phyloP scores from a whole-genome alignment of 1,140 invertebrate species.

The Drosophila takahashii region DNA sequence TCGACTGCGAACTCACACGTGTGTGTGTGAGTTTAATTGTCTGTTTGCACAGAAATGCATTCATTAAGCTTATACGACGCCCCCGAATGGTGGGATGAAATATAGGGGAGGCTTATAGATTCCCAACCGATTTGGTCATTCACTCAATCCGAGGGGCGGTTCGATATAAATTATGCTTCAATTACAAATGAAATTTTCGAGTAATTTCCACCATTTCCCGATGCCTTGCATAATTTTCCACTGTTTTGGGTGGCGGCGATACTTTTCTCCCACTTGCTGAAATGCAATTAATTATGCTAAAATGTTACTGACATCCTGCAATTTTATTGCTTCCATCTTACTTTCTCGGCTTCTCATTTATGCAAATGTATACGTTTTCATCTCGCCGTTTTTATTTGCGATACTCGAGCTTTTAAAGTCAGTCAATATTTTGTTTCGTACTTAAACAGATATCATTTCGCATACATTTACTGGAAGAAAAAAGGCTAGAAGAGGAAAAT shows the following conservation, averaged over 20 bases:
- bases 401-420: conserved; percentile 26
- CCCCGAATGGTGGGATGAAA: background rate
- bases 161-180: conserved; percentile 48
- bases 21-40: conserved; percentile 50
- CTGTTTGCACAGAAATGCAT: conserved; percentile 57
- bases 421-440: conserved; percentile 28
- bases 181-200: conserved; percentile 61
- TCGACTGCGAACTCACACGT: background rate
- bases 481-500: background rate
- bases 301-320: conserved; percentile 52
- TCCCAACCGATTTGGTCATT: conserved; percentile 10
- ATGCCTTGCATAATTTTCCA: conserved; percentile 9
- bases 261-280: conserved; percentile 5
- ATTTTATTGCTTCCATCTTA: conserved; percentile 48
- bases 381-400: conserved; percentile 5
- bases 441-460: conserved; percentile 3
- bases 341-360: conserved; percentile 18
- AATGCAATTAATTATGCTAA: conserved; percentile 64
- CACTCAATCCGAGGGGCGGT: background rate
- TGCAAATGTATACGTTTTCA: conserved; percentile 11
- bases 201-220: conserved; percentile 46
- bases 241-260: background rate
- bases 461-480: background rate
- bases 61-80: conserved; percentile 52
- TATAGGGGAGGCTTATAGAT: conserved; percentile 16